These are phyloP conservation scores for Anthopleura sola DNA, from an alignment of 64 coral and sea anemone species.

Conservation along the genomic window DNA sequence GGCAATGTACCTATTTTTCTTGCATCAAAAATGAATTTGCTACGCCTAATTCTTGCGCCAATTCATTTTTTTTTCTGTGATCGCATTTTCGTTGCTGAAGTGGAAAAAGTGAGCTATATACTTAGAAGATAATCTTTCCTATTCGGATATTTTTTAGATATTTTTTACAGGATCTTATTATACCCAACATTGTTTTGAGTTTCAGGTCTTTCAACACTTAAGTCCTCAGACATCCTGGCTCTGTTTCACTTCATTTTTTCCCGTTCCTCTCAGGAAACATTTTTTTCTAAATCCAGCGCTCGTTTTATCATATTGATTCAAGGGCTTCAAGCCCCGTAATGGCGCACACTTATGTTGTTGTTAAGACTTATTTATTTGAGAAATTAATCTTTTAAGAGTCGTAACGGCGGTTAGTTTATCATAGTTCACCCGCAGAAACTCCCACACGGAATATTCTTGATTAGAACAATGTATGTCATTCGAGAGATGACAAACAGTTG, in stretches of 20 bases:
- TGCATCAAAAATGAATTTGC: too few species aligned
- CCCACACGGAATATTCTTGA: not conserved
- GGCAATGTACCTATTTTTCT: too few species aligned
- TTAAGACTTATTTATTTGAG: not conserved
- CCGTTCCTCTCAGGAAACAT: not conserved
- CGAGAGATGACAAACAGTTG: not conserved
- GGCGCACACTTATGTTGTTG: not conserved
- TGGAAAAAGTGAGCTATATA: not conserved
- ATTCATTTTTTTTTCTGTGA: too few species aligned
- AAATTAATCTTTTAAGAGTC: not conserved
- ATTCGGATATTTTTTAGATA: not conserved
- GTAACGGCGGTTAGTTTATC: not conserved
- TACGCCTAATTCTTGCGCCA: too few species aligned
- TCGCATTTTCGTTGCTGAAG: not conserved
- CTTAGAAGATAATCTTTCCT: not conserved
- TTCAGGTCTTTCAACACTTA: not conserved
- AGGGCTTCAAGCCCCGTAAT: not conserved
- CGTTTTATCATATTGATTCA: not conserved
- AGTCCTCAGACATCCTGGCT: not conserved
- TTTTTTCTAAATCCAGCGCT: not conserved
- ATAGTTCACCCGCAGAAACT: not conserved
- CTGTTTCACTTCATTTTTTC: not conserved
- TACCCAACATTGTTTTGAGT: not conserved
- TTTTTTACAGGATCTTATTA: too few species aligned
- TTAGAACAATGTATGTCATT: not conserved